Evolutionary conservation across 2,113 vertebrate species (phyloP).

Genomic region (Tonatia bakeri): DNA sequence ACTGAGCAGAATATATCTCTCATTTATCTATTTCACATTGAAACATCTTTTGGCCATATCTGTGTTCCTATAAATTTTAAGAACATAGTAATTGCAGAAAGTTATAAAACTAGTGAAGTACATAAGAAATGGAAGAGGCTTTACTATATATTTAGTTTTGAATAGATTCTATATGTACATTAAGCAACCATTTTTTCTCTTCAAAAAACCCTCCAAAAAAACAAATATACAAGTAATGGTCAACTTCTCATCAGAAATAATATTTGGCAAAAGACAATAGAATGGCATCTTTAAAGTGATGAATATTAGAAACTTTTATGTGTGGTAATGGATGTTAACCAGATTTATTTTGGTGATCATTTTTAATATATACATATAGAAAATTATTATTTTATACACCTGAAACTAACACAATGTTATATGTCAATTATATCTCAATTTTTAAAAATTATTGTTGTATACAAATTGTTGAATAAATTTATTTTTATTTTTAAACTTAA

Average conservation of each 20-base stretch:
- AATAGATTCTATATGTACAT: neutral
- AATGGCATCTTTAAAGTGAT: neutral
- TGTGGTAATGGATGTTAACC: neutral
- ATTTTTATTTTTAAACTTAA: conserved; percentile 30
- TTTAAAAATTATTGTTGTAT: neutral
- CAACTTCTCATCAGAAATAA: neutral
- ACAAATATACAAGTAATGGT: neutral
- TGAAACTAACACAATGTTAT: neutral
- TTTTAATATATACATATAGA: neutral
- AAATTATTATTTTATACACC: neutral
- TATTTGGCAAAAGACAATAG: neutral
- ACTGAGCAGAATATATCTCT: neutral
- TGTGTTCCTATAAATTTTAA: conserved; percentile 17
- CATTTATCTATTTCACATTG: neutral
- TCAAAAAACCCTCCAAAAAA: too few species aligned
- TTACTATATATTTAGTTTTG: neutral
- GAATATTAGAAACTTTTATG: neutral
- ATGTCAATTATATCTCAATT: neutral
- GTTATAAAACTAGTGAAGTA: neutral
- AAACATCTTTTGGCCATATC: neutral
- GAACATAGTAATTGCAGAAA: conserved; percentile 16
- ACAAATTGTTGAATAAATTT: neutral
- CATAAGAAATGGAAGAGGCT: neutral
- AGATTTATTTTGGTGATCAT: neutral
- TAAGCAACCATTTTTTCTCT: neutral